A percentile compares a stretch with the other conserved stretches of the same genome.
Evolutionary conservation across 2,113 vertebrate species (phyloP).

Genomic region (Sorex araneus): DNA sequence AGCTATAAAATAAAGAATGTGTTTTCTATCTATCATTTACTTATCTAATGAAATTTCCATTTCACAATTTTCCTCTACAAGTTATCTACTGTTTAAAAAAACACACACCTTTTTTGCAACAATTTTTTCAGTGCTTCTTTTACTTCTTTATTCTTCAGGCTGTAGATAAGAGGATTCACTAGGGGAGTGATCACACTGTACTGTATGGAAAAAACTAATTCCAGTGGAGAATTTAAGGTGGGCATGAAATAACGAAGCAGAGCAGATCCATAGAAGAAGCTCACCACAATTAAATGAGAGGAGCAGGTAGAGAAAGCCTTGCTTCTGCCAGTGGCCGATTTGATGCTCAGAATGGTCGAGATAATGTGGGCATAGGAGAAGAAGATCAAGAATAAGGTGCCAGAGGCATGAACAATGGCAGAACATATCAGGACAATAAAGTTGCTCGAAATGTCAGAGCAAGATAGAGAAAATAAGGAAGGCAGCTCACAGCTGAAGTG

Average conservation of each 20-base stretch:
- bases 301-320: constrained; percentile 41
- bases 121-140: constrained; percentile 39
- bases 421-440: neutral
- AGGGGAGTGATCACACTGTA: constrained; percentile 56
- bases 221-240: neutral
- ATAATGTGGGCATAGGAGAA: neutral
- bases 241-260: neutral
- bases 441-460: constrained; percentile 50
- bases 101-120: neutral
- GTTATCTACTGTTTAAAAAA: neutral
- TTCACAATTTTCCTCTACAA: neutral
- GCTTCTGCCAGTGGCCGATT: neutral
- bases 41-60: neutral
- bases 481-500: constrained; percentile 70
- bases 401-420: constrained; percentile 12
- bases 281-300: neutral
- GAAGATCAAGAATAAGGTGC: neutral
- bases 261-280: constrained; percentile 3
- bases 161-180: constrained; percentile 27
- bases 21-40: neutral
- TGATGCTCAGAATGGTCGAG: neutral
- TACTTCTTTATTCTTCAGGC: constrained; percentile 40
- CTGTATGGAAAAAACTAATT: neutral
- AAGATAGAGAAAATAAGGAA: constrained; percentile 52
- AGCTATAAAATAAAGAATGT: neutral